Evolutionary conservation across 1,140 invertebrate species (phyloP).

Genomic region (Drosophila sproati): DNA sequence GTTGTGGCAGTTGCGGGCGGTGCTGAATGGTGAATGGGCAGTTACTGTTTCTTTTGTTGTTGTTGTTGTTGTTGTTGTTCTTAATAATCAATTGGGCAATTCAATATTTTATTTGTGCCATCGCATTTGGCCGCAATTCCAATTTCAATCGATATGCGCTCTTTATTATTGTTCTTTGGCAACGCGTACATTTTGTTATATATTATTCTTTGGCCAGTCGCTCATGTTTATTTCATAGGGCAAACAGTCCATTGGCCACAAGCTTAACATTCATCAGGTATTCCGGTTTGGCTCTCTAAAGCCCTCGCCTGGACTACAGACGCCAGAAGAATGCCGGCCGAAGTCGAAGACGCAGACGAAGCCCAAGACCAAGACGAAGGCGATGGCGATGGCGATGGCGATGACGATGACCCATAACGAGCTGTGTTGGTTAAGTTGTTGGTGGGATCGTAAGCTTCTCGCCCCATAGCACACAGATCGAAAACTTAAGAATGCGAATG

Average conservation of each 20-base stretch:
- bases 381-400: slow-evolving; percentile 13
- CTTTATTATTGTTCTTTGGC: slow-evolving; percentile 6
- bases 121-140: slow-evolving; percentile 68
- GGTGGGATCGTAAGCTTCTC: slow-evolving; percentile 38
- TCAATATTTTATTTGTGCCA: slow-evolving; percentile 74
- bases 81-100: slow-evolving; percentile 49
- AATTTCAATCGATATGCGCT: slow-evolving; percentile 53
- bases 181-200: no score
- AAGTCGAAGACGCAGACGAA: neutral
- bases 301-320: slow-evolving; percentile 15
- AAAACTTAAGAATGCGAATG: slow-evolving; percentile 72
- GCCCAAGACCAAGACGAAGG: slow-evolving; percentile 10
- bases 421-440: slow-evolving; percentile 34
- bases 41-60: slow-evolving; percentile 1
- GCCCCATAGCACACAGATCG: slow-evolving; percentile 36
- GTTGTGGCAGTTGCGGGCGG: neutral
- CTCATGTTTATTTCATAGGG: slow-evolving; percentile 46
- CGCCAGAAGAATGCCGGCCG: slow-evolving; percentile 51
- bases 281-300: slow-evolving; percentile 63
- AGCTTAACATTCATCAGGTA: slow-evolving; percentile 71
- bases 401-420: slow-evolving; percentile 51
- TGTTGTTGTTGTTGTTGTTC: neutral
- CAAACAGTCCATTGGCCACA: slow-evolving; percentile 43
- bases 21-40: neutral
- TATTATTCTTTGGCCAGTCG: slow-evolving; percentile 3